These are phyloP conservation scores for Drosophila orena DNA, from an alignment of 1,140 invertebrate species.

Conservation along the genomic window DNA sequence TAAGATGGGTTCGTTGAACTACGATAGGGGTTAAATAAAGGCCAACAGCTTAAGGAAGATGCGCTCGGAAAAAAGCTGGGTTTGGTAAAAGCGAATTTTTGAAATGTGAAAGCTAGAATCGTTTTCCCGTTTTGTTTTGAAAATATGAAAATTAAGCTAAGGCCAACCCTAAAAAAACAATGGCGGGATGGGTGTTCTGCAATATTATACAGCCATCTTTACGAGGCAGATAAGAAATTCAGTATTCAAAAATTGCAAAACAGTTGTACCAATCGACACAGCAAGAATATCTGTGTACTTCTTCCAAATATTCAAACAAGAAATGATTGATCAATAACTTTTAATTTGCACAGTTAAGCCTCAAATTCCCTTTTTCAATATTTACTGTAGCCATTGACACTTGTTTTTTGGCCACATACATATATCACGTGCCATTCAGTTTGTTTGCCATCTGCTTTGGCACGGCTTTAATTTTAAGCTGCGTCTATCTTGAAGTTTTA, in stretches of 20 bases:
- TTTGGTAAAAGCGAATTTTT: too few relatives aligned
- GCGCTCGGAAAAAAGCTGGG: too few relatives aligned
- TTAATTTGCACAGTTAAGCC: background rate
- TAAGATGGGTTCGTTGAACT: constrained; percentile 43
- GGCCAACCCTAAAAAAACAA: constrained; percentile 37
- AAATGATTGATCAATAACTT: background rate
- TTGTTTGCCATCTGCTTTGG: constrained; percentile 28
- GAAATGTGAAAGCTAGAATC: too few relatives aligned
- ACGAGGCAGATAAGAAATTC: constrained; percentile 14
- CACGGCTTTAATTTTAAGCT: constrained; percentile 23
- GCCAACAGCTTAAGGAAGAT: constrained; percentile 5
- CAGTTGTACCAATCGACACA: constrained; percentile 45
- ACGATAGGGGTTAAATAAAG: constrained; percentile 41
- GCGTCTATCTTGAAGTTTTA: constrained; percentile 33
- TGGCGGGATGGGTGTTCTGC: constrained; percentile 11
- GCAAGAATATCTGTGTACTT: background rate
- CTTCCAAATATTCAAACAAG: too few relatives aligned
- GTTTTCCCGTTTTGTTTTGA: too few relatives aligned
- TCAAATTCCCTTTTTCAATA: background rate
- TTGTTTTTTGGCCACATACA: constrained; percentile 24
- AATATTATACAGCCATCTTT: constrained; percentile 7
- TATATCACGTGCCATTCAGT: constrained; percentile 66
- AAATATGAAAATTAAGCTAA: background rate
- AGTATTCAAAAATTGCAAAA: constrained; percentile 16
- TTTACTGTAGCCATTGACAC: constrained; percentile 13